phyloP scores from a whole-genome alignment of 2,797 vertebrate genomes.

The Fistularia commersonii region DNA sequence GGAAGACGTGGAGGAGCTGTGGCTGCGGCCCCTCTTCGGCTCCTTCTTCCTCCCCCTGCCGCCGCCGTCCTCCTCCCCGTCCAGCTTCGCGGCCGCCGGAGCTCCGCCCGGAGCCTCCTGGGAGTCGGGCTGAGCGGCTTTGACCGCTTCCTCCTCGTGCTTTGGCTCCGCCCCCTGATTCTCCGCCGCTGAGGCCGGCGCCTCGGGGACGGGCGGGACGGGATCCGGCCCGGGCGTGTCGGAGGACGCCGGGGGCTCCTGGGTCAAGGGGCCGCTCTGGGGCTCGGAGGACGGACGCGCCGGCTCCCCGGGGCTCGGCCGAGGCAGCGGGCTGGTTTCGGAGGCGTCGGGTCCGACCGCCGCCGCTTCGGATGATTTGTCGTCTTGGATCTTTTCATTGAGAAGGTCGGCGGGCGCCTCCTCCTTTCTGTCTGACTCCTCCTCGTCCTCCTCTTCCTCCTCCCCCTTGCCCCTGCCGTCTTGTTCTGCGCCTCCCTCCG shows the following conservation, averaged over 20 bases:
- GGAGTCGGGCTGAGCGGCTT: constrained; percentile 7
- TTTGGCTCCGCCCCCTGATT: constrained; percentile 17
- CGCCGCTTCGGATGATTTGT: constrained; percentile 22
- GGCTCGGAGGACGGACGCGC: constrained; percentile 7
- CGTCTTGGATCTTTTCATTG: constrained; percentile 43
- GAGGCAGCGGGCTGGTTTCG: constrained; percentile 27
- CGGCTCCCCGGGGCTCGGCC: constrained; percentile 30
- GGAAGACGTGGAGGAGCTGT: constrained; percentile 84
- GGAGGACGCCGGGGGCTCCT: constrained; percentile 17
- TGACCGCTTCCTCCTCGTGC: constrained; percentile 25
- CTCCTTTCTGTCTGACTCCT: constrained; percentile 36
- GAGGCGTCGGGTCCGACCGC: constrained; percentile 21
- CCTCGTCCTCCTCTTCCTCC: constrained; percentile 17
- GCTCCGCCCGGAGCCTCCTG: constrained; percentile 20
- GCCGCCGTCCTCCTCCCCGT: constrained; percentile 60
- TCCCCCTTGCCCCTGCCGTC: constrained; percentile 52
- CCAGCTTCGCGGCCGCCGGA: constrained; percentile 45
- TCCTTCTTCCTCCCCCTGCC: constrained; percentile 77
- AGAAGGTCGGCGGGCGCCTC: constrained; percentile 36
- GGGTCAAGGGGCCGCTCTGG: constrained; percentile 13
- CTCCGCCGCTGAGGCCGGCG: constrained; percentile 6
- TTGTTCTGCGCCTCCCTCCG: constrained; percentile 71
- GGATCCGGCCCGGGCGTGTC: constrained; percentile 9
- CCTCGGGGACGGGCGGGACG: not conserved
- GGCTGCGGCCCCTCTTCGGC: constrained; percentile 71